A percentile compares a stretch with the other conserved stretches of the same genome.
These are phyloP conservation scores for Agrotis puta DNA, from an alignment of 2,888 invertebrate species.

Conservation along the genomic window DNA sequence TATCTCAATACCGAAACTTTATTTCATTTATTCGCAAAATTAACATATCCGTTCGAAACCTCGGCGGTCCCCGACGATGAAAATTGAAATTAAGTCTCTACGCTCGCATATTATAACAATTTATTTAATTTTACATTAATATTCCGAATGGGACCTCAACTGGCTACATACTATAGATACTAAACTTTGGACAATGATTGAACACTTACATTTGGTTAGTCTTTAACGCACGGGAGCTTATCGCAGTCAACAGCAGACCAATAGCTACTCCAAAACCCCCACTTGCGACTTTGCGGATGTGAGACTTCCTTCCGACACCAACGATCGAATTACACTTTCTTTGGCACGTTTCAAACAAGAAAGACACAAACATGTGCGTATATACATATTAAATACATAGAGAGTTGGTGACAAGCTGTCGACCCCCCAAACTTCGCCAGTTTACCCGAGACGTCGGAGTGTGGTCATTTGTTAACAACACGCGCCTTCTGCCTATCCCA, in stretches of 20 bases:
- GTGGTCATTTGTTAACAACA: constrained; percentile 66
- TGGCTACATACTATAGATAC: constrained; percentile 29
- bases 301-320: constrained; percentile 14
- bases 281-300: not conserved
- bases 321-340: constrained; percentile 13
- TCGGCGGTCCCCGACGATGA: constrained; percentile 19
- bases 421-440: constrained; percentile 41
- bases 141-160: constrained; percentile 55
- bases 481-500: constrained; percentile 54
- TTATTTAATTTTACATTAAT: constrained; percentile 65
- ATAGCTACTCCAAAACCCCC: not conserved
- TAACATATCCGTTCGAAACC: constrained; percentile 15
- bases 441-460: constrained; percentile 45
- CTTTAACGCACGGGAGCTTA: constrained; percentile 4
- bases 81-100: constrained; percentile 61
- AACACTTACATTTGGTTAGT: constrained; percentile 19
- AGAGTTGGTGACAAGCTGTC: constrained; percentile 42
- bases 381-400: constrained; percentile 1
- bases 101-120: constrained; percentile 57
- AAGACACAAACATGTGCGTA: not conserved
- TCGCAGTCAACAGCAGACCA: constrained; percentile 1
- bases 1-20: constrained; percentile 22
- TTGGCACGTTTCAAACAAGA: constrained; percentile 26
- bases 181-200: constrained; percentile 43
- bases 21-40: constrained; percentile 45